A percentile compares a stretch with the other conserved stretches of the same genome.
Conservation (phyloP, 2,888 invertebrate species). For the Gerris lacustris region DNA sequence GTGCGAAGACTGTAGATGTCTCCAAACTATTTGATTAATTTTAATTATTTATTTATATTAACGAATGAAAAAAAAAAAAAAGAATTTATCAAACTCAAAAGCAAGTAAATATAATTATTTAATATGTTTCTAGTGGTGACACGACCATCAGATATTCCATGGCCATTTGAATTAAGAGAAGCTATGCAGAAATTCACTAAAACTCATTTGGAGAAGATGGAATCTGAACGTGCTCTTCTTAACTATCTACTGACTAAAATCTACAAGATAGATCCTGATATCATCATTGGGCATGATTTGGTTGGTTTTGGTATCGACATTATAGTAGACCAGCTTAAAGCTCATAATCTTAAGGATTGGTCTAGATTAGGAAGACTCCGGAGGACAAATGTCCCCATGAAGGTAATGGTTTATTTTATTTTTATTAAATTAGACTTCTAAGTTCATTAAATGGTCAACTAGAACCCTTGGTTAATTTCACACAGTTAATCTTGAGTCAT, state of each 20-base stretch:
- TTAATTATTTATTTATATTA: no score
- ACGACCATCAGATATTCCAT: constrained; percentile 61
- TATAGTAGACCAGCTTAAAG: constrained; percentile 69
- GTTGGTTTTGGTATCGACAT: constrained; percentile 80
- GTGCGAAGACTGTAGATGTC: no score
- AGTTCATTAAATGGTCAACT: no score
- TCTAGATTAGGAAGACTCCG: constrained; percentile 78
- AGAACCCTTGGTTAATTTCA: no score
- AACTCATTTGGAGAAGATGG: constrained; percentile 39
- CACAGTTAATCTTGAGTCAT: no score
- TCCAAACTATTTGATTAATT: no score
- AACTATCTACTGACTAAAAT: constrained; percentile 77
- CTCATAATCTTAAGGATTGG: constrained; percentile 67
- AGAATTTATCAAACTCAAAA: no score
- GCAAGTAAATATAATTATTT: not conserved
- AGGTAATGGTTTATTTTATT: not conserved
- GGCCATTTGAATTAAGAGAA: constrained; percentile 74
- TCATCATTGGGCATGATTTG: constrained; percentile 87
- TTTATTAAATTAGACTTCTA: not conserved
- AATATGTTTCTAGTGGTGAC: constrained; percentile 51
- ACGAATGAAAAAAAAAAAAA: no score
- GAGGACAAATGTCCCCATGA: constrained; percentile 41
- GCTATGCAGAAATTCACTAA: constrained; percentile 47
- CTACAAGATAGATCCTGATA: constrained; percentile 79
- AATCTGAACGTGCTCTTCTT: constrained; percentile 74